Evolutionary conservation across 2,797 vertebrate genomes (phyloP).

Genomic region (Apogon hyalosoma): DNA sequence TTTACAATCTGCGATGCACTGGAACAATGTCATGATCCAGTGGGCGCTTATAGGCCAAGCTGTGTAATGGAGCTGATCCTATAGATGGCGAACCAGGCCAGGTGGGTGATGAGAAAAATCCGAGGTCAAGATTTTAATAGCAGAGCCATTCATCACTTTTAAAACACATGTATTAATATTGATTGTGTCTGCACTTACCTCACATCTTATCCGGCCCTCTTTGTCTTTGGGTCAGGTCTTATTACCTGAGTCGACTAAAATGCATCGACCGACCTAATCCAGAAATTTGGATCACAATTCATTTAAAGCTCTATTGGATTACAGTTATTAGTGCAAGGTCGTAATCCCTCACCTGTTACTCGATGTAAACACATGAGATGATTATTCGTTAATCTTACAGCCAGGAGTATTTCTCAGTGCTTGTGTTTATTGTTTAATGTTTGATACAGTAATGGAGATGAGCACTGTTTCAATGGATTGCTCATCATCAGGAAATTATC

Average conservation of each 20-base stretch:
- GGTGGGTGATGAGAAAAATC: slow-evolving; percentile 1
- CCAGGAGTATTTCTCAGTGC: slow-evolving; percentile 17
- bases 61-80: background rate
- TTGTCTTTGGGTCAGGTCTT: slow-evolving; percentile 2
- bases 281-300: slow-evolving; percentile 29
- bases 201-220: no score
- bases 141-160: background rate
- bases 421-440: slow-evolving; percentile 21
- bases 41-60: background rate
- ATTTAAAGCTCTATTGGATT: slow-evolving; percentile 52
- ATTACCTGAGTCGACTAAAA: background rate
- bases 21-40: slow-evolving; percentile 36
- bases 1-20: slow-evolving; percentile 49
- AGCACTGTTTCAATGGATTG: no score
- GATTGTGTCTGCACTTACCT: background rate
- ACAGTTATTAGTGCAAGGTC: slow-evolving; percentile 35
- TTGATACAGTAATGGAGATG: background rate
- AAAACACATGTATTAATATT: background rate
- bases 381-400: slow-evolving; percentile 39
- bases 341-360: slow-evolving; percentile 47
- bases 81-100: background rate
- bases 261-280: slow-evolving; percentile 18
- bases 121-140: background rate
- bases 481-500: no score
- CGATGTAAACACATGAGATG: slow-evolving; percentile 36